These are phyloP conservation scores for Thelaira solivaga DNA, from an alignment of 2,888 invertebrate genomes.

Conservation along the genomic window DNA sequence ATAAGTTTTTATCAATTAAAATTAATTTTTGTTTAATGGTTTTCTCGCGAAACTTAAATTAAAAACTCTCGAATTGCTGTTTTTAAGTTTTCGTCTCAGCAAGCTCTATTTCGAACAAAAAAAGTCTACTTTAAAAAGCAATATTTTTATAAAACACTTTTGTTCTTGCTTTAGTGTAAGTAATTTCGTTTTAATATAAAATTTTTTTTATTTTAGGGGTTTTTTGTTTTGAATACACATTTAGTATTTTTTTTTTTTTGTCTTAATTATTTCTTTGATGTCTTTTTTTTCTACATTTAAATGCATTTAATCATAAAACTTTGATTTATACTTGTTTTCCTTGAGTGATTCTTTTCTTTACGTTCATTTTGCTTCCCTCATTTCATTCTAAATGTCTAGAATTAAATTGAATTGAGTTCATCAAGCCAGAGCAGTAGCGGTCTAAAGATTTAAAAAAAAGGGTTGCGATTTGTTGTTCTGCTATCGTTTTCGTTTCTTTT, in stretches of 20 bases:
- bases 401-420: constrained; percentile 41
- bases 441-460: constrained; percentile 13
- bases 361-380: background rate
- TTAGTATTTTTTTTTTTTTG: constrained; percentile 3
- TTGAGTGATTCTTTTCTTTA: constrained; percentile 36
- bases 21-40: too few relatives aligned
- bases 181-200: background rate
- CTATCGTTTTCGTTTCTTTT: background rate
- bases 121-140: background rate
- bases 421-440: background rate
- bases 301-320: constrained; percentile 60
- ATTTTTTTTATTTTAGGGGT: background rate
- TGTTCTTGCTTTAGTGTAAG: background rate
- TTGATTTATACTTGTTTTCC: constrained; percentile 55
- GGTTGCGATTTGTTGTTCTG: constrained; percentile 34
- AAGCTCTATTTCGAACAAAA: background rate
- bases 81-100: background rate
- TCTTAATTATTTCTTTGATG: constrained; percentile 47
- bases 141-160: background rate
- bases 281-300: constrained; percentile 39
- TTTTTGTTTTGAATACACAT: background rate
- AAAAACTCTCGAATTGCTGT: too few relatives aligned
- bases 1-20: too few relatives aligned
- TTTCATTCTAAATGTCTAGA: constrained; percentile 12
- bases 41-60: too few relatives aligned